Conservation (phyloP, 1,140 invertebrate species). For the Lepidostoma basale region DNA sequence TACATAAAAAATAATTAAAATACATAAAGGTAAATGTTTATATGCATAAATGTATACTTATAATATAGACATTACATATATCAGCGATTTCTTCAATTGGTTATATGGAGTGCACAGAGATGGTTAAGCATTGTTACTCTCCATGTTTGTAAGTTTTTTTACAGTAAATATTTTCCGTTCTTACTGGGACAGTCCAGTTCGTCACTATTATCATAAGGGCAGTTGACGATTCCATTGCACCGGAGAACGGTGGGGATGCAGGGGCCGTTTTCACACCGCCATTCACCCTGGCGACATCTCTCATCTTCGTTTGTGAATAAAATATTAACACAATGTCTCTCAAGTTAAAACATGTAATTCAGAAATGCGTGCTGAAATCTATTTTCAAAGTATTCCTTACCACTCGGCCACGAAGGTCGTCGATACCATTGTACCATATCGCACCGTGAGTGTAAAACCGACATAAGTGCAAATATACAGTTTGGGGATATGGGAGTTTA, state of each 20-base stretch:
- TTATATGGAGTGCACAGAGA: slow-evolving; percentile 12
- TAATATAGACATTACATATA: neutral
- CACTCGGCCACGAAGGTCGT: no score
- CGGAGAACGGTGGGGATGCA: slow-evolving; percentile 64
- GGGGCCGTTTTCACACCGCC: slow-evolving; percentile 70
- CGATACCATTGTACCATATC: no score
- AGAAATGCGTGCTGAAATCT: no score
- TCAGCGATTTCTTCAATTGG: neutral
- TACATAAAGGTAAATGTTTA: neutral
- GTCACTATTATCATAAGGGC: slow-evolving; percentile 70
- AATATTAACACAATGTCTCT: no score
- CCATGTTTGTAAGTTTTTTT: neutral
- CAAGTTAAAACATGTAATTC: no score
- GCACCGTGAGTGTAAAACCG: no score
- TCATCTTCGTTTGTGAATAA: slow-evolving; percentile 1
- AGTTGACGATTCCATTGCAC: slow-evolving; percentile 69
- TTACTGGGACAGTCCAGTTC: slow-evolving; percentile 68
- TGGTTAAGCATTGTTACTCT: neutral
- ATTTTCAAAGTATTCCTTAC: no score
- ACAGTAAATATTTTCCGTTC: slow-evolving; percentile 27
- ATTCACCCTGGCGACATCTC: slow-evolving; percentile 55
- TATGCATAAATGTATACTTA: neutral
- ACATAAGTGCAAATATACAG: no score
- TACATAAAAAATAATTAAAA: no score
- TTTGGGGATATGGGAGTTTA: no score